Evolutionary conservation across 2,113 vertebrate genomes (phyloP).

Genomic region (Hippoglossus stenolepis): DNA sequence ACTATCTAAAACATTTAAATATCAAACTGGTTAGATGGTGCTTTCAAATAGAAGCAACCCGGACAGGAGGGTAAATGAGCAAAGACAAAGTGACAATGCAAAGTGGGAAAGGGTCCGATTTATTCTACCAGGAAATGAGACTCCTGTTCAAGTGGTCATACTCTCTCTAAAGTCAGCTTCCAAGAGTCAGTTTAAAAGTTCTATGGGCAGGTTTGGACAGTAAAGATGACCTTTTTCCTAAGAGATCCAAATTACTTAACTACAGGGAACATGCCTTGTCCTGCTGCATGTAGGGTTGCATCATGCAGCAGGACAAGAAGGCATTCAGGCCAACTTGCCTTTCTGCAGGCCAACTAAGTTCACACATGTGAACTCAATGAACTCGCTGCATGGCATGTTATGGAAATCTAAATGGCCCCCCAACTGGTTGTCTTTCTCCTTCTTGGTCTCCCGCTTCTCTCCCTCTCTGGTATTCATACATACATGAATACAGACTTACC

Average conservation of each 20-base stretch:
- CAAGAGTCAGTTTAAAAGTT: constrained; percentile 26
- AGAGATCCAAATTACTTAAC: constrained; percentile 24
- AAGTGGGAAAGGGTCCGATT: not conserved
- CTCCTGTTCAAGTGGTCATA: constrained; percentile 9
- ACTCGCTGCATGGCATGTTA: constrained; percentile 62
- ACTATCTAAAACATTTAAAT: too few species aligned
- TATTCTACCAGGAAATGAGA: not conserved
- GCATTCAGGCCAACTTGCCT: constrained; percentile 53
- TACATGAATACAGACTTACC: constrained; percentile 65
- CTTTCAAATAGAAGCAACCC: not conserved
- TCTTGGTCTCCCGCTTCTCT: constrained; percentile 44
- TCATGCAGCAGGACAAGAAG: constrained; percentile 53
- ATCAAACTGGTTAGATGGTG: too few species aligned
- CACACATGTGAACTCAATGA: constrained; percentile 67
- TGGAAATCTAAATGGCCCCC: constrained; percentile 66
- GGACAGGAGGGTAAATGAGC: not conserved
- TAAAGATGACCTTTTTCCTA: constrained; percentile 7
- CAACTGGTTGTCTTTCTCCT: constrained; percentile 45
- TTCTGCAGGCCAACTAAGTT: constrained; percentile 51
- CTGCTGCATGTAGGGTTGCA: constrained; percentile 50
- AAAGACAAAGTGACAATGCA: not conserved
- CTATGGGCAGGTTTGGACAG: constrained; percentile 32
- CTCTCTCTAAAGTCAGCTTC: constrained; percentile 17
- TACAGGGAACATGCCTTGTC: constrained; percentile 53
- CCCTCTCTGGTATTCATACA: constrained; percentile 62